Conservation (phyloP, 1,140 invertebrate genomes). For the Spodoptera frugiperda region DNA sequence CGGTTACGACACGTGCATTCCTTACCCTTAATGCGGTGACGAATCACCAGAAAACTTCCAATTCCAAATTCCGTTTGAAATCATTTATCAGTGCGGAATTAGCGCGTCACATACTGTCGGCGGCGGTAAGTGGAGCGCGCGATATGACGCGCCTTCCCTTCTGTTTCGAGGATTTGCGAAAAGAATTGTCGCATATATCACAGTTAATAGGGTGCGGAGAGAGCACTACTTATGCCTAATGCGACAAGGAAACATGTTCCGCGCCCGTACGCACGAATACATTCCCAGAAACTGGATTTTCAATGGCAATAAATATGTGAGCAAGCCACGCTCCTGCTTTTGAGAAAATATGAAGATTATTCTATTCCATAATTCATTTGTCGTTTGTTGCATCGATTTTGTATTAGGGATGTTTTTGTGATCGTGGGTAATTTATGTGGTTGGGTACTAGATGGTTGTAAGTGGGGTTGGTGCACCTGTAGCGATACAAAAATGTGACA, state of each 20-base stretch:
- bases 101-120: constrained; percentile 70
- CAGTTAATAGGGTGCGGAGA: constrained; percentile 84
- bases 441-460: constrained; percentile 8
- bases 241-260: constrained; percentile 83
- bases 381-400: constrained; percentile 48
- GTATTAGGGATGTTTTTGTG: constrained; percentile 49
- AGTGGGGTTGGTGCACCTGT: constrained; percentile 42
- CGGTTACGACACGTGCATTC: constrained; percentile 13
- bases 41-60: constrained; percentile 64
- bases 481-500: constrained; percentile 66
- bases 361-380: constrained; percentile 56
- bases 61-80: constrained; percentile 69
- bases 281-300: constrained; percentile 77
- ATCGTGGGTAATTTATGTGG: constrained; percentile 32
- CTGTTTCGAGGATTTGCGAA: constrained; percentile 80
- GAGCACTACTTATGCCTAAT: constrained; percentile 86
- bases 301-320: constrained; percentile 80
- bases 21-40: constrained; percentile 49
- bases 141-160: constrained; percentile 80
- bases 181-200: constrained; percentile 86
- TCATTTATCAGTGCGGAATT: constrained; percentile 82
- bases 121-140: constrained; percentile 70
- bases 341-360: constrained; percentile 50
- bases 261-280: constrained; percentile 73
- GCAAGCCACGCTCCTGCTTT: constrained; percentile 51